Conservation (phyloP, 1,140 invertebrate genomes). For the Drosophila kanapiae region DNA sequence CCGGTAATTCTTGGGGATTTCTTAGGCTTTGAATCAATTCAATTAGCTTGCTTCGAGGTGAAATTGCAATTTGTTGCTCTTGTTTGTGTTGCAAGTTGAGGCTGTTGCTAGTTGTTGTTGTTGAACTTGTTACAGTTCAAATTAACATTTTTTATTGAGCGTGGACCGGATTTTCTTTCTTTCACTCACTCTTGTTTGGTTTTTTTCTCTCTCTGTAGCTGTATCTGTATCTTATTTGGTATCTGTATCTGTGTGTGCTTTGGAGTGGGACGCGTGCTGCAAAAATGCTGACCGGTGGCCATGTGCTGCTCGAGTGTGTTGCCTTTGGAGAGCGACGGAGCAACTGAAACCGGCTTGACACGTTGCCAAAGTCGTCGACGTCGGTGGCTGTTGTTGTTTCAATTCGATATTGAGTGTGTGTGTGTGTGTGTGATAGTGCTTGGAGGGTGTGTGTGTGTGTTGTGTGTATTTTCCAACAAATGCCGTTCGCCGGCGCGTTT, state of each 20-base stretch:
- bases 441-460: not conserved
- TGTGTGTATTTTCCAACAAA: conserved; percentile 37
- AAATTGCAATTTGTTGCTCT: conserved; percentile 36
- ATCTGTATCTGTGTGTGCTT: conserved; percentile 22
- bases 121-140: conserved; percentile 72
- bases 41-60: conserved; percentile 14
- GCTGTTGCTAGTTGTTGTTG: conserved; percentile 24
- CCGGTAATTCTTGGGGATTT: not conserved
- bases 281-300: conserved; percentile 71
- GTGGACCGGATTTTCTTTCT: conserved; percentile 53
- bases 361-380: conserved; percentile 69
- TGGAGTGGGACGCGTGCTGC: conserved; percentile 54
- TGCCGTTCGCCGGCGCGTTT: conserved; percentile 52
- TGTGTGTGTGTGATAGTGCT: not conserved
- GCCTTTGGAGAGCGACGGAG: conserved; percentile 22
- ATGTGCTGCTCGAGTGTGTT: conserved; percentile 51
- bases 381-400: conserved; percentile 13
- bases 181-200: conserved; percentile 27
- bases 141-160: conserved; percentile 71
- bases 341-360: conserved; percentile 69
- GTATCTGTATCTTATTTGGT: conserved; percentile 11
- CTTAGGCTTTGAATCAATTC: conserved; percentile 15
- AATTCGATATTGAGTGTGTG: not conserved
- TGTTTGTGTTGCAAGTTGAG: conserved; percentile 5
- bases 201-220: conserved; percentile 9